phyloP scores from a whole-genome alignment of 2,888 invertebrate species.

The Polyommatus icarus region DNA sequence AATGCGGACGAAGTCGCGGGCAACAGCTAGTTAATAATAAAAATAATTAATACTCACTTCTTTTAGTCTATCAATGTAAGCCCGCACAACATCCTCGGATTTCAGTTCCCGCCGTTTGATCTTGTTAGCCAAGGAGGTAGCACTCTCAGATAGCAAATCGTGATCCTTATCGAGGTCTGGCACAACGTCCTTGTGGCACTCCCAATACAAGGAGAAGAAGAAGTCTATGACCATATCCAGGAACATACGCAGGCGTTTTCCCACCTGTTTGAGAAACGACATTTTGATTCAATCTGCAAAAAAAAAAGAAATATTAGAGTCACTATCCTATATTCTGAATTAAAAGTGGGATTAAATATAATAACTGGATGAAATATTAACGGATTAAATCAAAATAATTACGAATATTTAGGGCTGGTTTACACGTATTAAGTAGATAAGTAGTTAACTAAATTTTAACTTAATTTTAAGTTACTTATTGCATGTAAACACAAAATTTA shows the following conservation, averaged over 20 bases:
- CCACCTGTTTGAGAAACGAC: constrained; percentile 44
- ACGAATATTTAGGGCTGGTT: not conserved
- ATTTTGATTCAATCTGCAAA: constrained; percentile 27
- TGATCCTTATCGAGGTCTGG: constrained; percentile 64
- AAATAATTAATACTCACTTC: constrained; percentile 65
- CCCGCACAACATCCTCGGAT: constrained; percentile 85
- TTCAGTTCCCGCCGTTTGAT: constrained; percentile 83
- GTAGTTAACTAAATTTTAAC: too few relatives aligned
- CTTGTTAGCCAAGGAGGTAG: constrained; percentile 82
- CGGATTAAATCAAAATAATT: too few relatives aligned
- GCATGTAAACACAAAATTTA: too few relatives aligned
- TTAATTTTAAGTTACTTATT: too few relatives aligned
- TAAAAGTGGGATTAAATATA: too few relatives aligned
- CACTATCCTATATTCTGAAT: too few relatives aligned
- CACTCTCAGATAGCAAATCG: constrained; percentile 79
- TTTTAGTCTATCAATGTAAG: constrained; percentile 88
- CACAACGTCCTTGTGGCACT: constrained; percentile 54
- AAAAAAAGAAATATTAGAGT: not conserved
- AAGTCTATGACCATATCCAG: constrained; percentile 65
- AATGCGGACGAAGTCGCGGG: too few relatives aligned
- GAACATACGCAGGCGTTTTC: constrained; percentile 54
- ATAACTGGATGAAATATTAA: too few relatives aligned
- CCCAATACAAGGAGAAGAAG: constrained; percentile 68
- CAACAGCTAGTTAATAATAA: too few relatives aligned
- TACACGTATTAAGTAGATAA: too few relatives aligned